phyloP scores from a whole-genome alignment of 1,140 invertebrate genomes.

The Apis cerana region DNA sequence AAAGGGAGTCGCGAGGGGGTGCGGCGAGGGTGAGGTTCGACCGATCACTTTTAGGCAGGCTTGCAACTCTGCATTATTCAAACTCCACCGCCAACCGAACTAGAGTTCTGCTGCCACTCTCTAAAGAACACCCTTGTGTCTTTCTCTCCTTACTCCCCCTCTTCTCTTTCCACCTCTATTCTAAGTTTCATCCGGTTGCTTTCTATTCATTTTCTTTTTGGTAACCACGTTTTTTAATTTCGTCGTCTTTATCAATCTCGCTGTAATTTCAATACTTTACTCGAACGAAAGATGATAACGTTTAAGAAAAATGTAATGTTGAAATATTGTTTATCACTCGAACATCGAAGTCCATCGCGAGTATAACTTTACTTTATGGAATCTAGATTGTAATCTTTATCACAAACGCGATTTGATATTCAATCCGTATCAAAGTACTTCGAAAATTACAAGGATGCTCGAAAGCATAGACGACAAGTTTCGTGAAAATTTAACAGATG shows the following conservation, averaged over 20 bases:
- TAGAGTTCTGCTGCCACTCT: constrained; percentile 38
- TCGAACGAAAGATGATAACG: neutral
- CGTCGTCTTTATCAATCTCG: neutral
- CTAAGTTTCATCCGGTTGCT: neutral
- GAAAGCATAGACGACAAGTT: neutral
- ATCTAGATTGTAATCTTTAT: too few species aligned
- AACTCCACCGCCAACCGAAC: constrained; percentile 66
- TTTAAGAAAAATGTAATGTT: too few species aligned
- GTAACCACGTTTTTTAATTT: constrained; percentile 19
- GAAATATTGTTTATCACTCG: too few species aligned
- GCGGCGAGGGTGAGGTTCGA: constrained; percentile 47
- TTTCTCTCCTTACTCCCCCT: constrained; percentile 40
- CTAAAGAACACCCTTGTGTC: constrained; percentile 54
- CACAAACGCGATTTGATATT: too few species aligned
- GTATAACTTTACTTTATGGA: too few species aligned
- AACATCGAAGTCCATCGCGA: too few species aligned
- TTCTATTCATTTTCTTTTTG: constrained; percentile 49
- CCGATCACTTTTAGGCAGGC: constrained; percentile 79
- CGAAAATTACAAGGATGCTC: neutral
- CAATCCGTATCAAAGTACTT: too few species aligned
- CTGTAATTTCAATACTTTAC: neutral
- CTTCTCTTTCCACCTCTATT: neutral
- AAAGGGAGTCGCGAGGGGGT: constrained; percentile 37
- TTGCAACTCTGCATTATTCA: constrained; percentile 80
- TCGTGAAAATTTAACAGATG: neutral